Conservation (phyloP, 2,888 invertebrate genomes). For the Leptothorax acervorum region DNA sequence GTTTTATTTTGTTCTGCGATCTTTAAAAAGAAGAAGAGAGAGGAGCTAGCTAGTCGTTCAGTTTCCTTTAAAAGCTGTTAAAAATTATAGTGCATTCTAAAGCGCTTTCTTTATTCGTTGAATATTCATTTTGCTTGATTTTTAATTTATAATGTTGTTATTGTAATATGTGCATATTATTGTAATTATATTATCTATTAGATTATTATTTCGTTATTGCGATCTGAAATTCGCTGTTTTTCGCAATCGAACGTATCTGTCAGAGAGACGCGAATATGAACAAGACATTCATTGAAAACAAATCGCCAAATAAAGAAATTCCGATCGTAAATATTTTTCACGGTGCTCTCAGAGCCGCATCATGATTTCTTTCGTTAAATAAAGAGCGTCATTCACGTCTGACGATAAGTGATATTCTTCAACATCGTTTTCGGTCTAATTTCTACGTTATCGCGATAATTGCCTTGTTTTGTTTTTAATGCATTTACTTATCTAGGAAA, state of each 20-base stretch:
- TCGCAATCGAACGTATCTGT: background rate
- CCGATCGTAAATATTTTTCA: slow-evolving; percentile 38
- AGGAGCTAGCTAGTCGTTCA: background rate
- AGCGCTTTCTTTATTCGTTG: background rate
- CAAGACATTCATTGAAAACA: slow-evolving; percentile 35
- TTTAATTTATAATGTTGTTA: background rate
- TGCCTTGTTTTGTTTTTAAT: slow-evolving; percentile 24
- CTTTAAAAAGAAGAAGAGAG: background rate
- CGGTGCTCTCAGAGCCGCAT: slow-evolving; percentile 5
- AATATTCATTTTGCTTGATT: background rate
- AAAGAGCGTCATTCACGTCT: slow-evolving; percentile 65
- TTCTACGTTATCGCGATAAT: slow-evolving; percentile 46
- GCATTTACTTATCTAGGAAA: slow-evolving; percentile 24
- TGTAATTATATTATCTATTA: background rate
- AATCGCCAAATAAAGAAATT: slow-evolving; percentile 39
- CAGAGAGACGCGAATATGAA: background rate
- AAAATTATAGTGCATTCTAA: slow-evolving; percentile 3
- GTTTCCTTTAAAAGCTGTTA: background rate
- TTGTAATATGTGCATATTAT: background rate
- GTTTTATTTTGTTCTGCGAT: background rate
- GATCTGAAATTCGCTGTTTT: background rate
- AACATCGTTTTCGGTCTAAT: background rate
- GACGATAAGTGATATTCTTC: slow-evolving; percentile 28
- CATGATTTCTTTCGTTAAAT: slow-evolving; percentile 51
- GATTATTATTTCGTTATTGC: background rate